phyloP scores from a whole-genome alignment of 2,113 vertebrate genomes.

The Phaetusa simplex region DNA sequence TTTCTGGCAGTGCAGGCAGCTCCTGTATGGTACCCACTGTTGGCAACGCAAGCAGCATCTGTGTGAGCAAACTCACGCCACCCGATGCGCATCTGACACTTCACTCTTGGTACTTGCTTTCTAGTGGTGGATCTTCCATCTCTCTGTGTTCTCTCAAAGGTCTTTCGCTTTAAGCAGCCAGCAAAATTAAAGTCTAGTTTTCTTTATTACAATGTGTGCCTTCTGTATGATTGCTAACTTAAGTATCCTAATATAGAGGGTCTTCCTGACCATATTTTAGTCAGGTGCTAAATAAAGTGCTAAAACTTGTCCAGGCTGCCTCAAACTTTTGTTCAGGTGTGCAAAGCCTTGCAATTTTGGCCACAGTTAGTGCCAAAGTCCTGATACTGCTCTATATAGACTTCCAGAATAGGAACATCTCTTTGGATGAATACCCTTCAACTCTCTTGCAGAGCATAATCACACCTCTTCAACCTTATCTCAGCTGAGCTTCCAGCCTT shows the following conservation, averaged over 20 bases:
- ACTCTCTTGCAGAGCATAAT: background rate
- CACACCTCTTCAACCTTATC: background rate
- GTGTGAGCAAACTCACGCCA: background rate
- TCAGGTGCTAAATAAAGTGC: background rate
- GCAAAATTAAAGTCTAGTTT: background rate
- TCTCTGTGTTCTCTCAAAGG: background rate
- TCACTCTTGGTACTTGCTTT: background rate
- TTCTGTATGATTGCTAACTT: background rate
- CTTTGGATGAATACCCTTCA: background rate
- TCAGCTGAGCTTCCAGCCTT: background rate
- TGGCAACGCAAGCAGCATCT: background rate
- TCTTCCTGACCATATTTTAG: background rate
- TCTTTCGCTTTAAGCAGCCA: background rate
- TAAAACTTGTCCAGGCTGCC: background rate
- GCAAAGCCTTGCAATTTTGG: background rate
- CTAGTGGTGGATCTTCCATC: background rate
- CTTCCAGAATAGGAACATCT: background rate
- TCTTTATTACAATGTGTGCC: background rate
- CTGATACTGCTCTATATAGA: background rate
- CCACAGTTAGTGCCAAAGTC: background rate
- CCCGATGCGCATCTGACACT: fast-evolving
- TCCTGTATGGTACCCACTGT: background rate
- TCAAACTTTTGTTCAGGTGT: background rate
- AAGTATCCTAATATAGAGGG: background rate
- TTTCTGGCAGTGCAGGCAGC: background rate